Conservation (phyloP, 1,140 invertebrate genomes). For the Calycopis cecrops region DNA sequence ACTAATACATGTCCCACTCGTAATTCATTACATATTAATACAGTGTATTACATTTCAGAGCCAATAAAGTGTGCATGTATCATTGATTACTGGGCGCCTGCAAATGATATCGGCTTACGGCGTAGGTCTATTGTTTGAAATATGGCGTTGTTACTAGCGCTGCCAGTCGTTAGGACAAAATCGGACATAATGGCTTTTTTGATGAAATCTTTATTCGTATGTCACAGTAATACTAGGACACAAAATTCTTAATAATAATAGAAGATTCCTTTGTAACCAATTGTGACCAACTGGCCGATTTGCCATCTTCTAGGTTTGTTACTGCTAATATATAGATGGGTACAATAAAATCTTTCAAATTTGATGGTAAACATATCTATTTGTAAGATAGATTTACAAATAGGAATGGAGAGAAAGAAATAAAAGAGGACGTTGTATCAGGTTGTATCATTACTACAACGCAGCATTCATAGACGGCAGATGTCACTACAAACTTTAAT, state of each 20-base stretch:
- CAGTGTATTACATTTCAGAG: constrained; percentile 2
- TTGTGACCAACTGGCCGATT: too few species aligned
- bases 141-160: not conserved
- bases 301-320: too few species aligned
- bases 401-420: too few species aligned
- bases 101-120: not conserved
- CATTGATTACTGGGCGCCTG: not conserved
- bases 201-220: not conserved
- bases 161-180: not conserved
- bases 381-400: too few species aligned
- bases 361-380: too few species aligned
- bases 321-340: too few species aligned
- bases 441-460: too few species aligned
- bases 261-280: not conserved
- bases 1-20: constrained; percentile 2
- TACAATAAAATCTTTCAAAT: too few species aligned
- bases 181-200: not conserved
- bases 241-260: not conserved
- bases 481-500: too few species aligned
- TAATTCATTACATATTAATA: not conserved
- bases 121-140: not conserved
- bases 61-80: constrained; percentile 1
- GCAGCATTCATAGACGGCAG: too few species aligned
- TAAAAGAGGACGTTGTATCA: too few species aligned
- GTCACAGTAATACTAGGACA: not conserved